These are phyloP conservation scores for Ctenopoma kingsleyae DNA, from an alignment of 2,797 vertebrate species.

Conservation along the genomic window DNA sequence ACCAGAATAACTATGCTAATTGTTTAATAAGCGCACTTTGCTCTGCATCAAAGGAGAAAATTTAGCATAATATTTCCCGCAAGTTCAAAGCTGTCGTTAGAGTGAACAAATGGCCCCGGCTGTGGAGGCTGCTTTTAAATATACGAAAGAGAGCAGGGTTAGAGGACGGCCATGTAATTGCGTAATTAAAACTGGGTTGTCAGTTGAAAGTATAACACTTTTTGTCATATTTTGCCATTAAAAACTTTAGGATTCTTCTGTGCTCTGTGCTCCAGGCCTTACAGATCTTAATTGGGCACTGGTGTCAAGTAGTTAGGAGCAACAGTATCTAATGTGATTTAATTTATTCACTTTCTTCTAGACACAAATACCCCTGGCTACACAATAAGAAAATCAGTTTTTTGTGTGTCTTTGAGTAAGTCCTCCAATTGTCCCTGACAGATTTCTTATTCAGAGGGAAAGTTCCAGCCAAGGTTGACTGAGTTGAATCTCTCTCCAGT, in stretches of 20 bases:
- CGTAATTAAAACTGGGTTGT: conserved; percentile 70
- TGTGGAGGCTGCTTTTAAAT: conserved; percentile 65
- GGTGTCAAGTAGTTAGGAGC: conserved; percentile 51
- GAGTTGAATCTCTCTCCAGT: conserved; percentile 31
- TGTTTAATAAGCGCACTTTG: conserved; percentile 82
- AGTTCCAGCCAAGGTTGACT: conserved; percentile 38
- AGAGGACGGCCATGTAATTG: conserved; percentile 53
- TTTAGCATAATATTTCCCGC: conserved; percentile 72
- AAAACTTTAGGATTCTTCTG: conserved; percentile 49
- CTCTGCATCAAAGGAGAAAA: conserved; percentile 75
- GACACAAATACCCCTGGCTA: conserved; percentile 31
- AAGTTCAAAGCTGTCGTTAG: conserved; percentile 77
- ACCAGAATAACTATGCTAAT: conserved; percentile 78
- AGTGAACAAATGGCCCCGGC: conserved; percentile 68
- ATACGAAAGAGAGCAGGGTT: conserved; percentile 42
- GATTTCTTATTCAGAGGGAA: conserved; percentile 45
- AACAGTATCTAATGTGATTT: conserved; percentile 62
- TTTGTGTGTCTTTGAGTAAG: conserved; percentile 33
- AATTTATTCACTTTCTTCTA: conserved; percentile 55
- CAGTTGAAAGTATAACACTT: conserved; percentile 40
- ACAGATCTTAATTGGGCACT: conserved; percentile 57
- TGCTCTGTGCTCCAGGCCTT: conserved; percentile 16
- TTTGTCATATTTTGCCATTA: conserved; percentile 56
- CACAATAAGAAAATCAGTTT: conserved; percentile 30
- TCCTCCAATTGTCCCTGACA: conserved; percentile 35